Percentiles rank a stretch among this genome's conserved stretches.
These are phyloP conservation scores for Anoncus sp. DNA, from an alignment of 2,888 invertebrate species.

Conservation along the genomic window DNA sequence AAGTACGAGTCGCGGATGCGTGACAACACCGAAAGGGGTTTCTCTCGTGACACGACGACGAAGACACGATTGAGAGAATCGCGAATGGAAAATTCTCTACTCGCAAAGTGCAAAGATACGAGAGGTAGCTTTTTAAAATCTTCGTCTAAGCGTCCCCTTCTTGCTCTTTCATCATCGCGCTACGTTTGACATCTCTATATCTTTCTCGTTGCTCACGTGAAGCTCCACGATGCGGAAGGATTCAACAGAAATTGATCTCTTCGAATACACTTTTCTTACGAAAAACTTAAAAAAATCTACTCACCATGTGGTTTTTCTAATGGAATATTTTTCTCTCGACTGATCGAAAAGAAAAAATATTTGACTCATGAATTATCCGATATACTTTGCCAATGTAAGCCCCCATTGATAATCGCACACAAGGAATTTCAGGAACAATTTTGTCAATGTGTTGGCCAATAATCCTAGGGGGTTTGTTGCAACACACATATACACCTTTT, in stretches of 20 bases:
- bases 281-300: too few species aligned
- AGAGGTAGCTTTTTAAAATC: slow-evolving; percentile 3
- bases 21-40: slow-evolving; percentile 65
- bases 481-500: slow-evolving; percentile 5
- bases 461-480: slow-evolving; percentile 45
- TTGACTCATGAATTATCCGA: too few species aligned
- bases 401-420: neutral
- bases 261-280: too few species aligned
- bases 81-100: slow-evolving; percentile 3
- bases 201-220: neutral
- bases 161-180: slow-evolving; percentile 22
- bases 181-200: slow-evolving; percentile 5
- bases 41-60: slow-evolving; percentile 25
- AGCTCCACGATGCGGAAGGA: too few species aligned
- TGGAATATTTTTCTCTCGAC: too few species aligned
- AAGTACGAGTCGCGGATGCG: slow-evolving; percentile 81
- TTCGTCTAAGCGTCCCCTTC: too few species aligned
- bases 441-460: slow-evolving; percentile 45
- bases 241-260: too few species aligned
- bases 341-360: too few species aligned
- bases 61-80: slow-evolving; percentile 15
- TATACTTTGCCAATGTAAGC: too few species aligned
- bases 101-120: slow-evolving; percentile 34
- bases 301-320: too few species aligned
- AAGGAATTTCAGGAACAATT: slow-evolving; percentile 29